Percentiles rank a stretch among this genome's conserved stretches.
phyloP scores from a whole-genome alignment of 2,888 invertebrate species.

The Carabus problematicus region DNA sequence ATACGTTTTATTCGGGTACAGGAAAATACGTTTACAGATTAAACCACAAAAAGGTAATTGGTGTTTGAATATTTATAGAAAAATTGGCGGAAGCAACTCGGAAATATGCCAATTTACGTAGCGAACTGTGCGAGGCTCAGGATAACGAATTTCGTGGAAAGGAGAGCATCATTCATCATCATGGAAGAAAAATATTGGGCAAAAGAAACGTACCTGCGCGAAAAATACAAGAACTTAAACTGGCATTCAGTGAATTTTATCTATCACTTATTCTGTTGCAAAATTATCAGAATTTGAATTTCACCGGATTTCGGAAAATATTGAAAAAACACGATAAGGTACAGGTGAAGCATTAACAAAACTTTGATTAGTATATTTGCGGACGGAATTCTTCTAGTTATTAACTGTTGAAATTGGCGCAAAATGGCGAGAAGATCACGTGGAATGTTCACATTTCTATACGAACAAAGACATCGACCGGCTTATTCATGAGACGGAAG shows the following conservation, averaged over 20 bases:
- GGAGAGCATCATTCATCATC: conserved; percentile 51
- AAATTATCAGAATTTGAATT: conserved; percentile 98
- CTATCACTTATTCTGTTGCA: conserved; percentile 94
- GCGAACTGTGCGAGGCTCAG: conserved; percentile 72
- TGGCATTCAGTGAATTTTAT: conserved; percentile 99
- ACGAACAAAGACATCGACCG: conserved; percentile 97
- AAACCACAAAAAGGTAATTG: background rate
- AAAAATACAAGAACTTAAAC: conserved; percentile 90
- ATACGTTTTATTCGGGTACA: conserved; percentile 92
- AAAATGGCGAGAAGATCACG: conserved; percentile 91
- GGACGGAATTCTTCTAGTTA: conserved; percentile 62
- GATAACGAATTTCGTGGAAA: conserved; percentile 55
- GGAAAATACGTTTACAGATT: conserved; percentile 16
- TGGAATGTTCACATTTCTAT: conserved; percentile 94
- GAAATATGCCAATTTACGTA: conserved; percentile 89
- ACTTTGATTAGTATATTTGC: background rate
- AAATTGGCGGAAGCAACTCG: conserved; percentile 97
- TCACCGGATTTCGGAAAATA: conserved; percentile 98
- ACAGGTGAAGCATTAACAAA: conserved; percentile 37
- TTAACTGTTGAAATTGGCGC: conserved; percentile 84
- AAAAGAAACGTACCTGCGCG: conserved; percentile 67
- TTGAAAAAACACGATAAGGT: conserved; percentile 99
- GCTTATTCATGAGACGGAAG: conserved; percentile 93
- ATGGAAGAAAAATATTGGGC: conserved; percentile 54
- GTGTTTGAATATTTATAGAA: conserved; percentile 63